A percentile compares a stretch with the other conserved stretches of the same genome.
Evolutionary conservation across 2,888 invertebrate genomes (phyloP).

Genomic region (Harmothoe impar): DNA sequence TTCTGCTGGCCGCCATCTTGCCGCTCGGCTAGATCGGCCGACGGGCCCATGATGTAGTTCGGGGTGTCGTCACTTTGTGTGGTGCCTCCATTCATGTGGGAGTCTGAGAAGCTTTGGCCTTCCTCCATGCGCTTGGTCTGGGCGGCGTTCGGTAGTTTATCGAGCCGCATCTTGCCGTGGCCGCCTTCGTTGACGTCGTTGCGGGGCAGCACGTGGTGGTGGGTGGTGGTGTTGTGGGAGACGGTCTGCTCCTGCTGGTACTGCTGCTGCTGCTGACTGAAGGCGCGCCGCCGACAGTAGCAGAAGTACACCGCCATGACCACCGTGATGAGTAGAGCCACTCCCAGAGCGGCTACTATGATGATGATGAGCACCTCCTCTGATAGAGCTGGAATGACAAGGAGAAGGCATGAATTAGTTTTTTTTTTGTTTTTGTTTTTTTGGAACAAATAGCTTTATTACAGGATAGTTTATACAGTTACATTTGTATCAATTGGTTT

Average conservation of each 20-base stretch:
- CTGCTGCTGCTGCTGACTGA: neutral
- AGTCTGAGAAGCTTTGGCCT: neutral
- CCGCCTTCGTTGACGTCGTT: neutral
- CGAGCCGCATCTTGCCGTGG: neutral
- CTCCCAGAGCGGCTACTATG: neutral
- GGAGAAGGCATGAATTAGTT: no score
- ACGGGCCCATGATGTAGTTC: slow-evolving; percentile 38
- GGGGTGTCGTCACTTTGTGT: neutral
- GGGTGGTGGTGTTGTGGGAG: neutral
- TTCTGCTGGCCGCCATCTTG: neutral
- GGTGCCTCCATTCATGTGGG: neutral
- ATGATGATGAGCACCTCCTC: slow-evolving; percentile 39
- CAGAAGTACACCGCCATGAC: neutral
- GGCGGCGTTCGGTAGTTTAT: slow-evolving; percentile 14
- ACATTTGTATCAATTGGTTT: no score
- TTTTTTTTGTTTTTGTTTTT: no score
- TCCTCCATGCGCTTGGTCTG: slow-evolving; percentile 55
- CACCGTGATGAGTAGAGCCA: neutral
- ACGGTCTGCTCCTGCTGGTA: neutral
- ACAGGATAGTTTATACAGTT: no score
- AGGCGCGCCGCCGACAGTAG: neutral
- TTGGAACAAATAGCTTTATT: neutral
- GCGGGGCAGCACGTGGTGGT: neutral
- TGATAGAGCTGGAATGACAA: neutral
- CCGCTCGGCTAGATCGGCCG: slow-evolving; percentile 13